Evolutionary conservation across 2,888 invertebrate species (phyloP).

Genomic region (Xestoiulus laeticollis): DNA sequence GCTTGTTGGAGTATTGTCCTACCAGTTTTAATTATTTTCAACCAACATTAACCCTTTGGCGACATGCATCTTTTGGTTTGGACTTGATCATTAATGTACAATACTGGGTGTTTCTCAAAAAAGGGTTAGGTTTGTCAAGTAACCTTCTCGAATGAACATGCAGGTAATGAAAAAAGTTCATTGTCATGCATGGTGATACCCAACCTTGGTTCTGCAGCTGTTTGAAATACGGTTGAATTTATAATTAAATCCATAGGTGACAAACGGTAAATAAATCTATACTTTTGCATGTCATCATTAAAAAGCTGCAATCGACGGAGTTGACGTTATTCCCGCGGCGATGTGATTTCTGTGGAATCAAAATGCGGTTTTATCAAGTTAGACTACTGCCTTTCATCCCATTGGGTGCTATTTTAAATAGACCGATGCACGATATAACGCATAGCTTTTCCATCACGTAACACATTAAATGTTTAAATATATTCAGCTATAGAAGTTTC

Average conservation of each 20-base stretch:
- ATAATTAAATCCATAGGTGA: neutral
- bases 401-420: neutral
- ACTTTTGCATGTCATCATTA: neutral
- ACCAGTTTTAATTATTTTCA: constrained; percentile 6
- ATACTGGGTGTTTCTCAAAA: too few relatives aligned
- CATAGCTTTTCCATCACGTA: neutral
- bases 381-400: neutral
- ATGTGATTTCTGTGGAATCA: neutral
- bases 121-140: too few relatives aligned
- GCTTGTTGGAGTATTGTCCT: neutral
- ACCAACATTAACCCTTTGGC: neutral
- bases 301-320: neutral
- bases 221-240: neutral
- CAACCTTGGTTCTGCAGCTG: neutral
- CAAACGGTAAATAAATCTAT: neutral
- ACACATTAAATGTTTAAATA: too few relatives aligned
- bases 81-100: too few relatives aligned
- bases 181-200: neutral
- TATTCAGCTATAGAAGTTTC: too few relatives aligned
- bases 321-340: neutral
- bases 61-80: too few relatives aligned
- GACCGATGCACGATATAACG: neutral
- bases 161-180: neutral
- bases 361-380: neutral
- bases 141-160: too few relatives aligned